Conservation (phyloP, 2,113 vertebrate genomes). For the Chloroceryle aenea region DNA sequence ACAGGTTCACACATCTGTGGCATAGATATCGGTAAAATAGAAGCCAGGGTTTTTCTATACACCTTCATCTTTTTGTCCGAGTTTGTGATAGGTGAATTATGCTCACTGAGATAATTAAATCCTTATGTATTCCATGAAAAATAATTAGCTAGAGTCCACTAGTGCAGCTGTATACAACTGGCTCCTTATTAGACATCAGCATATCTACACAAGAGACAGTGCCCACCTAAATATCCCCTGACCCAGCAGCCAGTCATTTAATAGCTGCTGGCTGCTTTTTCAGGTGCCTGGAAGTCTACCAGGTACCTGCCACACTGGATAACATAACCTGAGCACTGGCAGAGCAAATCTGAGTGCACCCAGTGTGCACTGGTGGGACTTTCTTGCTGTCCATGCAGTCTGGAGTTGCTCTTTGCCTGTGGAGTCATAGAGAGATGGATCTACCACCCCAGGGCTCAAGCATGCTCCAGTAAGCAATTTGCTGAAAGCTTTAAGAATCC, state of each 20-base stretch:
- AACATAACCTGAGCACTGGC: background rate
- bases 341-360: background rate
- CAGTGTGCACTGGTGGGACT: background rate
- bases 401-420: background rate
- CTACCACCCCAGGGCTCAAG: fast-evolving
- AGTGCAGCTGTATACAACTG: background rate
- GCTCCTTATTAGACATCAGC: background rate
- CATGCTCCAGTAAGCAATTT: fast-evolving
- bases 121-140: background rate
- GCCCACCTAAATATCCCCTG: background rate
- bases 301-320: background rate
- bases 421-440: background rate
- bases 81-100: background rate
- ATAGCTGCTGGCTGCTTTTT: background rate
- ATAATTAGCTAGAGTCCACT: background rate
- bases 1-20: background rate
- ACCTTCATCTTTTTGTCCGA: background rate
- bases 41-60: background rate
- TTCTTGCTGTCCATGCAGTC: background rate
- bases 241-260: background rate
- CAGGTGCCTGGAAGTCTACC: background rate
- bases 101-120: background rate
- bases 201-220: background rate
- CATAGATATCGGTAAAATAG: background rate
- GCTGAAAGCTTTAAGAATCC: background rate